These are phyloP conservation scores for Meiosimyza decipiens DNA, from an alignment of 2,888 invertebrate species.

Conservation along the genomic window DNA sequence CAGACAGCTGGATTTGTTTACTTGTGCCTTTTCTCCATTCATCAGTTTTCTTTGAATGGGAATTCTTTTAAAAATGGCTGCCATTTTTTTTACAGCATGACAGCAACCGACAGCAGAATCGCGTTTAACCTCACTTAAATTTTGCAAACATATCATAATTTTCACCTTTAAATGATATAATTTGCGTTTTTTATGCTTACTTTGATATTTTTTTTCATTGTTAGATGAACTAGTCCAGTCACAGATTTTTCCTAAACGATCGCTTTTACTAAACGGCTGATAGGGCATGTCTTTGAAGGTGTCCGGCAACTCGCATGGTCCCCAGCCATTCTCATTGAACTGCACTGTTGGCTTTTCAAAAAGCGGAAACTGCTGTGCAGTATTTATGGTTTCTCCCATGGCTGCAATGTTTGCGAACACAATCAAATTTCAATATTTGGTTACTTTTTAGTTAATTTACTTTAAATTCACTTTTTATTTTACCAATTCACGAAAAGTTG, in stretches of 20 bases:
- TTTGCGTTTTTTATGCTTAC: slow-evolving; percentile 38
- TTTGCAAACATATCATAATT: background rate
- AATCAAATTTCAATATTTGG: background rate
- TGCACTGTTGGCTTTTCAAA: slow-evolving; percentile 61
- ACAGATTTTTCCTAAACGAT: slow-evolving; percentile 97
- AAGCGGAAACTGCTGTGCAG: slow-evolving; percentile 46
- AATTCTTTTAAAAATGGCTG: slow-evolving; percentile 47
- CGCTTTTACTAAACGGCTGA: slow-evolving; percentile 98
- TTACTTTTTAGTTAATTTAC: background rate
- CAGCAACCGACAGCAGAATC: slow-evolving; percentile 35
- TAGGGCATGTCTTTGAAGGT: slow-evolving; percentile 85
- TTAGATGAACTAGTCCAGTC: slow-evolving; percentile 97
- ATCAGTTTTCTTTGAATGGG: slow-evolving; percentile 31
- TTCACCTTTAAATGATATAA: slow-evolving; percentile 13
- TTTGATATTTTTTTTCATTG: slow-evolving; percentile 93
- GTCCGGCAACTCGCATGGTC: slow-evolving; percentile 93
- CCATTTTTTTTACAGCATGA: slow-evolving; percentile 51
- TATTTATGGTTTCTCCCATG: slow-evolving; percentile 58
- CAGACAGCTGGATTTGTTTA: slow-evolving; percentile 21
- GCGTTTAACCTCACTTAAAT: slow-evolving; percentile 53
- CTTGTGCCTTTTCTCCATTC: slow-evolving; percentile 11
- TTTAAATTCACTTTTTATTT: slow-evolving; percentile 1
- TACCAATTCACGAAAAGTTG: slow-evolving; percentile 8
- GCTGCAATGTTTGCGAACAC: background rate
- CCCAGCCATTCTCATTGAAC: slow-evolving; percentile 82